Percentiles rank a stretch among this genome's conserved stretches.
Conservation (phyloP, 2,888 invertebrate genomes). For the Nymphalis polychloros region DNA sequence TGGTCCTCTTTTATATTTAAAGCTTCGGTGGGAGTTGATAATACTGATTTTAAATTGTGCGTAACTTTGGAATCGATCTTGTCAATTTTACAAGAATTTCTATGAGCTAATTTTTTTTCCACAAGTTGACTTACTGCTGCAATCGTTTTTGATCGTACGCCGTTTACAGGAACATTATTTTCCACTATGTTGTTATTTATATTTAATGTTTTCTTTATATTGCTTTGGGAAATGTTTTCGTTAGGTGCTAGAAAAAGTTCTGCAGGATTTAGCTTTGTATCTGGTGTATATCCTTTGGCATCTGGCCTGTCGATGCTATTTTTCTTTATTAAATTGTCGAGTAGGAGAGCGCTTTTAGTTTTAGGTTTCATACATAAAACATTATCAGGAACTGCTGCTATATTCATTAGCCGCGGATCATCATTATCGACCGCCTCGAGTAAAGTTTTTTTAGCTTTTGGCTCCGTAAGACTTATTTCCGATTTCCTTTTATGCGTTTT, state of each 20-base stretch:
- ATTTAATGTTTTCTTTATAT: slow-evolving; percentile 71
- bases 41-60: slow-evolving; percentile 69
- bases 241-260: slow-evolving; percentile 71
- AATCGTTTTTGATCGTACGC: slow-evolving; percentile 64
- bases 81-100: slow-evolving; percentile 68
- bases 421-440: slow-evolving; percentile 57
- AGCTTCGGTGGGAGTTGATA: slow-evolving; percentile 64
- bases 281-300: slow-evolving; percentile 62
- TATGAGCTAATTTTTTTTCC: slow-evolving; percentile 66
- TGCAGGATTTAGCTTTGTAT: slow-evolving; percentile 70
- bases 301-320: slow-evolving; percentile 80
- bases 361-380: slow-evolving; percentile 60
- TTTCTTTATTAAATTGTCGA: slow-evolving; percentile 81
- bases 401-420: slow-evolving; percentile 57
- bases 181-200: slow-evolving; percentile 77
- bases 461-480: slow-evolving; percentile 49
- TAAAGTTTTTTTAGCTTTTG: slow-evolving; percentile 61
- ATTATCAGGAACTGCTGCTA: slow-evolving; percentile 53
- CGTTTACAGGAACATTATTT: slow-evolving; percentile 55
- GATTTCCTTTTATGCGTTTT: slow-evolving; percentile 75
- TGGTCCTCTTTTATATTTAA: slow-evolving; percentile 53
- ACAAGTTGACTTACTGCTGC: slow-evolving; percentile 71
- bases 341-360: slow-evolving; percentile 73
- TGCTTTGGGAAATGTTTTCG: slow-evolving; percentile 63
- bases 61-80: slow-evolving; percentile 70